These are phyloP conservation scores for Cnemophilus loriae DNA, from an alignment of 2,113 vertebrate species.

Conservation along the genomic window DNA sequence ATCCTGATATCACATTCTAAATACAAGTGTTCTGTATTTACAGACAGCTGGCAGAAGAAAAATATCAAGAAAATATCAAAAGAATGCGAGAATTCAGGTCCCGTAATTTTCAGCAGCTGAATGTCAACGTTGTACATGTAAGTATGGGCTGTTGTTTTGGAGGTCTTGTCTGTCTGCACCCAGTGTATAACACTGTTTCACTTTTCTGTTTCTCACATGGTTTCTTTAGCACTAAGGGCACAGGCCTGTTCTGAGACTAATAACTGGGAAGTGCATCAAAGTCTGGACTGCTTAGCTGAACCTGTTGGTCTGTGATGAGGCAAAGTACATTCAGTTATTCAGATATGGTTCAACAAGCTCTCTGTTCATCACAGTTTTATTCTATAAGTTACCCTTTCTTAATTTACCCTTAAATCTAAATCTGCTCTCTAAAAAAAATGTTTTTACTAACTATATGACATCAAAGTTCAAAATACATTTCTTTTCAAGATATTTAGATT, in stretches of 20 bases:
- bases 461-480: not conserved
- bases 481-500: not conserved
- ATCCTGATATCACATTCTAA: not conserved
- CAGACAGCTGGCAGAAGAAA: slow-evolving; percentile 81
- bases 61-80: slow-evolving; percentile 77
- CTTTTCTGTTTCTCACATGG: not conserved
- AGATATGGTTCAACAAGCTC: not conserved
- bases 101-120: slow-evolving; percentile 64
- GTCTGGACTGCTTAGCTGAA: not conserved
- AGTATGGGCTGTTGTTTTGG: not conserved
- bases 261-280: not conserved
- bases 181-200: not conserved
- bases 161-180: not conserved
- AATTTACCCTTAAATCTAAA: not conserved
- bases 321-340: not conserved
- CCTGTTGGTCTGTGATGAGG: not conserved
- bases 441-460: not conserved
- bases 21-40: not conserved
- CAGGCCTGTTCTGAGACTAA: not conserved
- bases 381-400: not conserved
- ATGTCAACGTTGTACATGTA: slow-evolving; percentile 66
- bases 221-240: not conserved
- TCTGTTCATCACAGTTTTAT: not conserved
- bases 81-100: slow-evolving; percentile 73
- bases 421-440: not conserved